Evolutionary conservation across 2,888 invertebrate species (phyloP).

Genomic region (Hyppa rectilinea): DNA sequence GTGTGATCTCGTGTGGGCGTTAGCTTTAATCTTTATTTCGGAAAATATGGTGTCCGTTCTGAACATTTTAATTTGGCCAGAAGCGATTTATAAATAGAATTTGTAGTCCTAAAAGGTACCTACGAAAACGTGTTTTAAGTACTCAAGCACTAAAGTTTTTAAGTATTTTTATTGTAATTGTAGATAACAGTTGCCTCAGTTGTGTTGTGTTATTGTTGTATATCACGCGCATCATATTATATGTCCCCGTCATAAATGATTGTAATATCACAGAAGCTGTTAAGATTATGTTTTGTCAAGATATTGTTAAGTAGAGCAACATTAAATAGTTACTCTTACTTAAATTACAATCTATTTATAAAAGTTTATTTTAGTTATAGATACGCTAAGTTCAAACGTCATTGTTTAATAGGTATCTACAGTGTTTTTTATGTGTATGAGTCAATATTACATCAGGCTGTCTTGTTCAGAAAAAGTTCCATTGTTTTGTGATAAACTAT

Average conservation of each 20-base stretch:
- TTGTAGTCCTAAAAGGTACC: background rate
- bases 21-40: constrained; percentile 12
- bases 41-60: constrained; percentile 33
- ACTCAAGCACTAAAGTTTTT: background rate
- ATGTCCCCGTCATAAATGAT: constrained; percentile 40
- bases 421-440: background rate
- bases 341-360: background rate
- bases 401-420: background rate
- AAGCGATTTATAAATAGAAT: constrained; percentile 2
- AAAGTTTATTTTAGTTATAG: constrained; percentile 27
- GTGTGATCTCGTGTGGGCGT: constrained; percentile 25
- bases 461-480: background rate
- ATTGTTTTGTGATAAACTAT: background rate
- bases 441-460: constrained; percentile 4
- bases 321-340: constrained; percentile 16
- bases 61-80: constrained; percentile 19
- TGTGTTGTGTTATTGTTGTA: no score
- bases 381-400: constrained; percentile 1
- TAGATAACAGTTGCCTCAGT: constrained; percentile 24
- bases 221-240: constrained; percentile 20
- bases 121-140: constrained; percentile 4
- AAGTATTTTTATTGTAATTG: constrained; percentile 10
- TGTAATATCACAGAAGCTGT: constrained; percentile 43
- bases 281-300: constrained; percentile 58
- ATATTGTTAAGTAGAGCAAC: constrained; percentile 27